These are phyloP conservation scores for Lucilia sericata DNA, from an alignment of 1,140 invertebrate genomes.

Conservation along the genomic window DNA sequence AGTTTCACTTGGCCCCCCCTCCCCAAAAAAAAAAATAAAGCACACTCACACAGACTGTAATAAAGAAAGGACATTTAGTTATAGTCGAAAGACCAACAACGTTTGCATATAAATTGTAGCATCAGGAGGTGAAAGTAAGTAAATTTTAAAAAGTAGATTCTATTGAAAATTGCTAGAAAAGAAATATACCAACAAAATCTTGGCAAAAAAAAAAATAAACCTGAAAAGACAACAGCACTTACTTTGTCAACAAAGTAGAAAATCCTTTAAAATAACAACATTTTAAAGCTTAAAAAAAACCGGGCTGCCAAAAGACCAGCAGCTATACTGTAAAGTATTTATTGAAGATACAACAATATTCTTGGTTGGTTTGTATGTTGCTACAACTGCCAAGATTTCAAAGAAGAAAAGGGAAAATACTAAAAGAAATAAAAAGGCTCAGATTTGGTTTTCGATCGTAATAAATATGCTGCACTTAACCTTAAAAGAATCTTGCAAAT, in stretches of 20 bases:
- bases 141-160: neutral
- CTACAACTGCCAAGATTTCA: no score
- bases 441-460: no score
- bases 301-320: no score
- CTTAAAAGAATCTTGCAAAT: no score
- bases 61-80: neutral
- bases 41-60: neutral
- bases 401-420: no score
- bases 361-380: no score
- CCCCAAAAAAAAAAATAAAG: neutral
- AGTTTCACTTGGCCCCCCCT: neutral
- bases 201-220: neutral
- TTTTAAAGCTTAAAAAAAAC: neutral
- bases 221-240: constrained; percentile 34
- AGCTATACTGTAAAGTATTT: no score
- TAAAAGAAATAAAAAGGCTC: no score
- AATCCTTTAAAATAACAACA: constrained; percentile 43
- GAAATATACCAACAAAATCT: neutral
- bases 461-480: no score
- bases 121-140: constrained; percentile 33
- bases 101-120: constrained; percentile 35
- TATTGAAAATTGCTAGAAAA: neutral
- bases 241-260: constrained; percentile 41
- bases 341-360: no score
- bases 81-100: neutral